Percentiles rank a stretch among this genome's conserved stretches.
Evolutionary conservation across 2,113 vertebrate species (phyloP).

Genomic region (Arvicanthis niloticus): DNA sequence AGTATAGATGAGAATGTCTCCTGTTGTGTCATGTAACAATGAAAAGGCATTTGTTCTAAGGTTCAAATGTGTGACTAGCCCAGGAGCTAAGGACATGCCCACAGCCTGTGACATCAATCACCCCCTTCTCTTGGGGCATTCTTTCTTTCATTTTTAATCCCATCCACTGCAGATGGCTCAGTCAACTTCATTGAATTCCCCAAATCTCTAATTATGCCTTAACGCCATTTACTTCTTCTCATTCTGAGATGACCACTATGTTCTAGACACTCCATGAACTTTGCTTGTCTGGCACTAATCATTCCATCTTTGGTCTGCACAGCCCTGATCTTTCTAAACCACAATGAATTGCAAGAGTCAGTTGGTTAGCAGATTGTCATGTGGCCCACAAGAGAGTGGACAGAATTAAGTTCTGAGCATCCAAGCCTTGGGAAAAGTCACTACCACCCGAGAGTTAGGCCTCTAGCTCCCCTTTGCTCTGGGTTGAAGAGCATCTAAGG

Average conservation of each 20-base stretch:
- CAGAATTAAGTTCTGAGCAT: background rate
- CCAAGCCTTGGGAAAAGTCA: background rate
- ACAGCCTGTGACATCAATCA: no score
- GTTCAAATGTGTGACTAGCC: background rate
- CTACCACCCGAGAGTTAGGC: background rate
- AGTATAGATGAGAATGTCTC: background rate
- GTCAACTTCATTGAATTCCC: background rate
- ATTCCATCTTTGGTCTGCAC: background rate
- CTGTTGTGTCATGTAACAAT: no score
- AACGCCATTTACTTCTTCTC: background rate
- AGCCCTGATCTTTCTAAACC: no score
- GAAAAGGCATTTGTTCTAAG: background rate
- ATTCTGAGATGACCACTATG: accelerated
- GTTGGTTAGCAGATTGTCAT: background rate
- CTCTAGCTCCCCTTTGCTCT: background rate
- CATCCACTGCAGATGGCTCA: background rate
- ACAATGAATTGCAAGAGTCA: background rate
- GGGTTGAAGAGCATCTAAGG: accelerated
- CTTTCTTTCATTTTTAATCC: background rate
- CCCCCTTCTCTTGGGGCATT: accelerated
- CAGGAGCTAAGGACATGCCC: no score
- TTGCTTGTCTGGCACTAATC: no score
- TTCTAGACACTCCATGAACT: background rate
- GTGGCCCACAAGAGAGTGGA: accelerated
- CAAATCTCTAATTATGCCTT: background rate